Evolutionary conservation across 2,113 vertebrate genomes (phyloP).

Genomic region (Lepidothrix coronata): DNA sequence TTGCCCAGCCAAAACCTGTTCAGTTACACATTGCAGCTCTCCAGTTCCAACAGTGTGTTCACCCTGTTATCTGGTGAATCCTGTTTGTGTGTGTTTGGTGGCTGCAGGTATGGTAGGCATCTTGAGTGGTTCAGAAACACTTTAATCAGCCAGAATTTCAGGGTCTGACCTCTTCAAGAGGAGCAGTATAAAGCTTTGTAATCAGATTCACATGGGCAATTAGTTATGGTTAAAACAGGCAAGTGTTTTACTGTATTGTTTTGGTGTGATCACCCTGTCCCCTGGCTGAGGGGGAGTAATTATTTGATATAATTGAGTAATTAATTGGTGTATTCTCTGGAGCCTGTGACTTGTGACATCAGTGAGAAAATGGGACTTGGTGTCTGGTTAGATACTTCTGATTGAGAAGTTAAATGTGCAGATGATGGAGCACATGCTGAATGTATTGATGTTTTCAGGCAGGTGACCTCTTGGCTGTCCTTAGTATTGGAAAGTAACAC

Average conservation of each 20-base stretch:
- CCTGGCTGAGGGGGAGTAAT: background rate
- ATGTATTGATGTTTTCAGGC: background rate
- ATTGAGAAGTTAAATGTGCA: background rate
- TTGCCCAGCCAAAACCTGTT: background rate
- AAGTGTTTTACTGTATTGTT: background rate
- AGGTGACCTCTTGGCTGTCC: background rate
- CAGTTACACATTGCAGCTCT: background rate
- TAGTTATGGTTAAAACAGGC: background rate
- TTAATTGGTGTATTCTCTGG: background rate
- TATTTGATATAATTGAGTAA: background rate
- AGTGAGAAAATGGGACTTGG: background rate
- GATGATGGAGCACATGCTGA: background rate
- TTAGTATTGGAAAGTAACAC: background rate
- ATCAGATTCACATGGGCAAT: background rate
- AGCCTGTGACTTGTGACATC: background rate
- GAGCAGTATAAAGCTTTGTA: background rate
- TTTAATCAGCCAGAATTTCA: background rate
- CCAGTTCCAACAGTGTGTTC: background rate
- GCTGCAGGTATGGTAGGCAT: background rate
- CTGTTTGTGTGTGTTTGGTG: background rate
- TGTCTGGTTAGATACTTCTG: background rate
- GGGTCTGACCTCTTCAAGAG: background rate
- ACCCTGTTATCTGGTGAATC: no score
- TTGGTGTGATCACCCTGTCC: background rate
- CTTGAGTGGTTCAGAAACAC: background rate